Base-by-base conservation (phyloP, 2,113 vertebrate species). In the Perognathus longimembris region DNA sequence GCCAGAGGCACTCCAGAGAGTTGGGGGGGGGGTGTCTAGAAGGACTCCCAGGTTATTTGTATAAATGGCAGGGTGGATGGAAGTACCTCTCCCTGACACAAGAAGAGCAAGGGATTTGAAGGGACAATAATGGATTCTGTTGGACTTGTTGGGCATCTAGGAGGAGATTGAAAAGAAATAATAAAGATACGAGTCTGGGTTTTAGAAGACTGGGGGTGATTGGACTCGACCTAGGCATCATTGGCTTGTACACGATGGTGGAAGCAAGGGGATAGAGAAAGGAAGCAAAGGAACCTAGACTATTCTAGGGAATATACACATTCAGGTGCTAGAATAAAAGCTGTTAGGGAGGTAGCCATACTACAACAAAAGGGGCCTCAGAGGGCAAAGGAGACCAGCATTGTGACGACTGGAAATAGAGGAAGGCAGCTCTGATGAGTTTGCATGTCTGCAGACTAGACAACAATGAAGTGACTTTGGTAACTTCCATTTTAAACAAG, bases 191-290 rank as follows among this genome's bases (percentile, higher is more conserved):
- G 64, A 61, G 22, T 42, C 9, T 50, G 22, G 64, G 73, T 20
- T 7, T 63, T 64, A 32, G 86, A 50, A 9, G 20, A 64, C 22
- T 57, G 22, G 24, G 2, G 9, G 32, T 63, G 64, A 40, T 24
- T 42, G 0, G 6, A 26, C 3, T 22, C 3, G 28, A 15, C 38
- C 14, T 6, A 2, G 22, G 2, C 6, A 7, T 50, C 34, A 14
- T 11, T 63, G 32, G 30, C 9, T 88, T 85, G 21, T 18, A 76
- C 45, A 18, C 20, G 4, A n/a, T 82, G 50, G 57, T 9, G 32
- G 57, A 63, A n/a, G 64, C 40, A 67, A 54, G 10, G 40, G 3
- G 1, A 0, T 10, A 66, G 2, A 70, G 11, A 73, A 3, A 7
- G 36, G 71, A 85, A 57, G 69, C 30, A 42, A 84, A 42, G 50